Percentiles rank a stretch among this genome's conserved stretches.
phyloP scores from a whole-genome alignment of 2,113 vertebrate genomes.

The Lagopus leucura region DNA sequence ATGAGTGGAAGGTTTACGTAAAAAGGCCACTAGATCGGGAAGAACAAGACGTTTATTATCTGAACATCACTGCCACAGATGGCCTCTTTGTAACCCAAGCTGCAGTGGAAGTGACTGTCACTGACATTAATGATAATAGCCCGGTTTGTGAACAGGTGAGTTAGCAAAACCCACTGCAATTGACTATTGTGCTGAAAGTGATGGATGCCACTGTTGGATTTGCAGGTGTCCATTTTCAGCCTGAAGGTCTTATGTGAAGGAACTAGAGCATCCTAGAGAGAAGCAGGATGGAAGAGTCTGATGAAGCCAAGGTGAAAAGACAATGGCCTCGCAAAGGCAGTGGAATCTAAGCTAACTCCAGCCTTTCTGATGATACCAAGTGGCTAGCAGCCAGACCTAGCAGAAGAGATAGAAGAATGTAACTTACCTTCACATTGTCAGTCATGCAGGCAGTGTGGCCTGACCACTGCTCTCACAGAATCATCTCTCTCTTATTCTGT shows the following conservation, averaged over 20 bases:
- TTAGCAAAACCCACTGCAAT: rapidly evolving
- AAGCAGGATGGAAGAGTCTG: neutral
- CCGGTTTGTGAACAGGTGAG: conserved; percentile 93
- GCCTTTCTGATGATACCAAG: neutral
- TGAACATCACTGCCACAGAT: conserved; percentile 94
- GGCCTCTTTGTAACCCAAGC: conserved; percentile 93
- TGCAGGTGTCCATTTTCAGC: neutral
- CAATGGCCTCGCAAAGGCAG: neutral
- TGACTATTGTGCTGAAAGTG: rapidly evolving
- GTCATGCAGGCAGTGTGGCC: neutral
- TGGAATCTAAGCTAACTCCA: neutral
- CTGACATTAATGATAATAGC: conserved; percentile 93
- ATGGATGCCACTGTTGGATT: neutral
- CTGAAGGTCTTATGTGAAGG: neutral
- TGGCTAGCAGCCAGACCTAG: neutral
- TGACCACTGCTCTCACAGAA: neutral
- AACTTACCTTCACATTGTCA: neutral
- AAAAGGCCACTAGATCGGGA: conserved; percentile 92
- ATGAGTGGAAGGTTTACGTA: conserved; percentile 97
- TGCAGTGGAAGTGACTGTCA: conserved; percentile 88
- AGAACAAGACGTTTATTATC: conserved; percentile 87
- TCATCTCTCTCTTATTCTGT: neutral
- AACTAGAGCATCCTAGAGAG: neutral
- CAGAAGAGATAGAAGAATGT: neutral
- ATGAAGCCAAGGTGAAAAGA: neutral